Conservation (phyloP, 2,888 invertebrate species). For the Norana najaformis region DNA sequence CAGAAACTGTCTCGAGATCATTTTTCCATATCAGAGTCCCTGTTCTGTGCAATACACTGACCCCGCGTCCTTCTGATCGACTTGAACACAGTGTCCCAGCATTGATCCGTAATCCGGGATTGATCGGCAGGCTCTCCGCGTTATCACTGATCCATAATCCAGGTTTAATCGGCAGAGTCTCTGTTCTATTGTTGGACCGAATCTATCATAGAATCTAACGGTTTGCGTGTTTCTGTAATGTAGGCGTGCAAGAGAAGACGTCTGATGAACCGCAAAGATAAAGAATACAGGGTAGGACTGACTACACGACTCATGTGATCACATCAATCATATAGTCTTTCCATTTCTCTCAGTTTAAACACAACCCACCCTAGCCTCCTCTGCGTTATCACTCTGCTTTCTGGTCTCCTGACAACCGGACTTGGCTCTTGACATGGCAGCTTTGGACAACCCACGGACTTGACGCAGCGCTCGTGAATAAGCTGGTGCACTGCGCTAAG, state of each 20-base stretch:
- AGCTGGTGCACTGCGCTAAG: too few relatives aligned
- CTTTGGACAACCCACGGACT: too few relatives aligned
- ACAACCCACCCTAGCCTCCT: too few relatives aligned
- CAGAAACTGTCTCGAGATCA: neutral
- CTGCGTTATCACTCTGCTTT: too few relatives aligned
- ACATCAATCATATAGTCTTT: too few relatives aligned
- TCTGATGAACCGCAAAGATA: conserved; percentile 59
- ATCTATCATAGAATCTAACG: neutral
- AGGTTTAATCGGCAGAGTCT: neutral
- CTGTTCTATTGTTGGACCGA: neutral
- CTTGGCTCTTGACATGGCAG: too few relatives aligned
- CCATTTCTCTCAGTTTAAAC: too few relatives aligned
- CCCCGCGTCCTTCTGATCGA: neutral
- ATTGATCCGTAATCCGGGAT: neutral
- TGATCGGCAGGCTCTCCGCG: neutral
- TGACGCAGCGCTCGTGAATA: too few relatives aligned
- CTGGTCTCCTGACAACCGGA: too few relatives aligned
- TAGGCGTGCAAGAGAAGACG: conserved; percentile 59
- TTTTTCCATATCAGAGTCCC: neutral
- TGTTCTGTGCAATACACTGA: neutral
- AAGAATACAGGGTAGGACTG: conserved; percentile 56
- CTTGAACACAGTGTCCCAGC: too few relatives aligned
- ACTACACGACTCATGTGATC: neutral
- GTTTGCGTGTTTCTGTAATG: conserved; percentile 27
- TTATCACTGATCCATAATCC: too few relatives aligned